Percentiles rank a stretch among this genome's conserved stretches.
Conservation (phyloP, 1,140 invertebrate species). For the Drosophila sturtevanti region DNA sequence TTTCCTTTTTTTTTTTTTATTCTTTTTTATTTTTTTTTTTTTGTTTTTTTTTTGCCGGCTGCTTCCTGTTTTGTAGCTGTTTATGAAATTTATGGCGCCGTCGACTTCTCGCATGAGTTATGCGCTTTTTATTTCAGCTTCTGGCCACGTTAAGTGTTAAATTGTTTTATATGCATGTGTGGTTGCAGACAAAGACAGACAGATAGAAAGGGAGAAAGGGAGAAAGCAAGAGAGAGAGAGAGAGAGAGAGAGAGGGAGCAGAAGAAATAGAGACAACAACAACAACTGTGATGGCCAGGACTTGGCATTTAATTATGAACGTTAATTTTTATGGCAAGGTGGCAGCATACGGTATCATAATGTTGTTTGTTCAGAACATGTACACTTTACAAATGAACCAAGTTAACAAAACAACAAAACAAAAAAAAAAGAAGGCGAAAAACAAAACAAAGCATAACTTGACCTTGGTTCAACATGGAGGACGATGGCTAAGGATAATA, state of each 20-base stretch:
- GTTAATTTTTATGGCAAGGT: conserved; percentile 12
- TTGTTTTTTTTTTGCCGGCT: conserved; percentile 43
- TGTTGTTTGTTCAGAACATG: not conserved
- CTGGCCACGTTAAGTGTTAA: conserved; percentile 72
- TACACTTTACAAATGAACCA: not conserved
- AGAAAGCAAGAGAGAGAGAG: not conserved
- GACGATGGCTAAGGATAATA: too few relatives aligned
- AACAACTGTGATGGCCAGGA: not conserved
- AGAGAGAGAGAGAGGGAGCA: not conserved
- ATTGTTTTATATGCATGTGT: conserved; percentile 67
- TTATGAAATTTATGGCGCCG: conserved; percentile 59
- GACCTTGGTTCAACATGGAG: too few relatives aligned
- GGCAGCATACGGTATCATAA: conserved; percentile 1
- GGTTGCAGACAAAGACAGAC: conserved; percentile 5
- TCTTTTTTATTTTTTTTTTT: conserved; percentile 20
- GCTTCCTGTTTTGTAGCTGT: conserved; percentile 60
- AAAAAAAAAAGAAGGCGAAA: too few relatives aligned
- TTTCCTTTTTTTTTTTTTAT: not conserved
- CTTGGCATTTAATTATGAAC: conserved; percentile 13
- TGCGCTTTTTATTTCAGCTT: conserved; percentile 56
- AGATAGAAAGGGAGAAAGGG: not conserved
- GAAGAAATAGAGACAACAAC: too few relatives aligned
- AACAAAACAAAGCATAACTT: too few relatives aligned
- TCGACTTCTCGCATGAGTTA: conserved; percentile 48
- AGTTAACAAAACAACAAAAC: not conserved